Conservation (phyloP, 2,797 vertebrate species). For the Fistularia commersonii region DNA sequence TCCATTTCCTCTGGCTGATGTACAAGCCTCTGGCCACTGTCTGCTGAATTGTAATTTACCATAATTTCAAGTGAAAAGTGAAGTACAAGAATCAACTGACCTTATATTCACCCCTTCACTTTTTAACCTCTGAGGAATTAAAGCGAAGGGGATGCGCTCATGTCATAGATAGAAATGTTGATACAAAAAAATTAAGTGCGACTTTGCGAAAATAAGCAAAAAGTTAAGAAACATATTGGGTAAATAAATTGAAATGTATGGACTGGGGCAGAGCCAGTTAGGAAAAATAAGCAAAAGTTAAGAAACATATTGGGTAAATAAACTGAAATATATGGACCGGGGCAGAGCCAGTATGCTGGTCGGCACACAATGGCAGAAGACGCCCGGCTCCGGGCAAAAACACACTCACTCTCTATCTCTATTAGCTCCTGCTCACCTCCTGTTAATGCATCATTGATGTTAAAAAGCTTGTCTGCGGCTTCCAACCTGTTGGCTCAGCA, state of each 20-base stretch:
- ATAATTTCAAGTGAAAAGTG: conserved; percentile 45
- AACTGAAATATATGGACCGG: conserved; percentile 11
- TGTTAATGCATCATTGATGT: conserved; percentile 42
- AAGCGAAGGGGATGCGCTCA: conserved; percentile 17
- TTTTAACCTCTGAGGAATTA: conserved; percentile 51
- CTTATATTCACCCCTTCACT: conserved; percentile 56
- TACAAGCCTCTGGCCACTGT: conserved; percentile 48
- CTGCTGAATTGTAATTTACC: conserved; percentile 59
- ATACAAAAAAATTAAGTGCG: conserved; percentile 4
- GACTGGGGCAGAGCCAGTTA: too few relatives aligned
- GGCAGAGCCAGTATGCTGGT: conserved; percentile 19
- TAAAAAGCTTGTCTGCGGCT: conserved; percentile 38
- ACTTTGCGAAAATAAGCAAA: conserved; percentile 4
- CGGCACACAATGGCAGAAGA: conserved; percentile 41
- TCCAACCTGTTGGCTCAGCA: conserved; percentile 50
- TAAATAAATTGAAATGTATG: too few relatives aligned
- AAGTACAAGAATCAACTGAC: conserved; percentile 49
- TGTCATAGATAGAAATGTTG: conserved; percentile 7
- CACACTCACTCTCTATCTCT: too few relatives aligned
- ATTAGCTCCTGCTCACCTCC: conserved; percentile 3
- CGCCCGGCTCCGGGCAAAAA: conserved; percentile 2
- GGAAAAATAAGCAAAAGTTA: conserved; percentile 3
- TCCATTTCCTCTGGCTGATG: conserved; percentile 44
- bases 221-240: neutral
- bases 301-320: too few relatives aligned